A percentile compares a stretch with the other conserved stretches of the same genome.
Conservation (phyloP, 2,888 invertebrate genomes). For the Temnothorax ravouxi region DNA sequence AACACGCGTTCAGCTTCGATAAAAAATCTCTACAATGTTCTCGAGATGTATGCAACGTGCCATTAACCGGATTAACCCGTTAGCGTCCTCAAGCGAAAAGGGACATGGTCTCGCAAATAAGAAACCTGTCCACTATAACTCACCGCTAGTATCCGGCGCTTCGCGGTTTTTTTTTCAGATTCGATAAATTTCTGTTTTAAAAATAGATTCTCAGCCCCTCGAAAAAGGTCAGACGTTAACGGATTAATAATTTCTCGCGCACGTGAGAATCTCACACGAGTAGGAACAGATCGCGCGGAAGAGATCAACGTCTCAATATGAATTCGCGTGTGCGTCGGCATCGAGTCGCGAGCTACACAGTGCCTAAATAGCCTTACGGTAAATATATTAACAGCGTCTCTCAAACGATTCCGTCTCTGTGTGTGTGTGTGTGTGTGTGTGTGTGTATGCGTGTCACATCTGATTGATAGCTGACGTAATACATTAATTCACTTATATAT, state of each 20-base stretch:
- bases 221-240: conserved; percentile 12
- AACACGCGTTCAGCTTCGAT: neutral
- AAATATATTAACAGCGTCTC: conserved; percentile 73
- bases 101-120: neutral
- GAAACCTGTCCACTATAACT: neutral
- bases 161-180: neutral
- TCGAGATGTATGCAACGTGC: conserved; percentile 10
- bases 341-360: conserved; percentile 64
- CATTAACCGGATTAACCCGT: conserved; percentile 32
- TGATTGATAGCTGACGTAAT: conserved; percentile 77
- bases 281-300: conserved; percentile 62
- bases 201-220: neutral
- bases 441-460: conserved; percentile 62
- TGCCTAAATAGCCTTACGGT: conserved; percentile 66
- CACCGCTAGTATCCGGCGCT: neutral
- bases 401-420: conserved; percentile 73
- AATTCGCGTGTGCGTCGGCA: conserved; percentile 47
- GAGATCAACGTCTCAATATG: conserved; percentile 48
- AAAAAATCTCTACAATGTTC: conserved; percentile 23
- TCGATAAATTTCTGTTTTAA: neutral
- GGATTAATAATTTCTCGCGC: conserved; percentile 33
- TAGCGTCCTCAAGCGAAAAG: conserved; percentile 4
- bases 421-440: conserved; percentile 56
- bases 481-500: conserved; percentile 79
- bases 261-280: conserved; percentile 30